These are phyloP conservation scores for Nixonia krombeini DNA, from an alignment of 1,140 invertebrate genomes.

Conservation along the genomic window DNA sequence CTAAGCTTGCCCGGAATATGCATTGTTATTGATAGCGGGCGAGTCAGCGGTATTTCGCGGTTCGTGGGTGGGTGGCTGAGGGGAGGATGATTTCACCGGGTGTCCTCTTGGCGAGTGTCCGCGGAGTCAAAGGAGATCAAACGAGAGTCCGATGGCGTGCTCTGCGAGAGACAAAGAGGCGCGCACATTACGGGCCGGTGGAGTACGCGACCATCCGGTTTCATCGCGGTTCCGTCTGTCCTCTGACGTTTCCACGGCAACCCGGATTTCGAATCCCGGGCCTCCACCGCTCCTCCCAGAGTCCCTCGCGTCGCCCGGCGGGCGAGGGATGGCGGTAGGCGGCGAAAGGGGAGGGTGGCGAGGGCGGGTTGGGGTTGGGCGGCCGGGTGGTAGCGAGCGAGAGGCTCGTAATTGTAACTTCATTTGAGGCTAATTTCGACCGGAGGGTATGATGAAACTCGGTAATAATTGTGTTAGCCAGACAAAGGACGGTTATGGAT, in stretches of 20 bases:
- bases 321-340: conserved; percentile 12
- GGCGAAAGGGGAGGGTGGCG: not conserved
- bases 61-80: too few species aligned
- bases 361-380: conserved; percentile 1
- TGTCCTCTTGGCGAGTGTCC: too few species aligned
- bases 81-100: too few species aligned
- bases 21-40: conserved; percentile 35
- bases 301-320: conserved; percentile 39
- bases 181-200: conserved; percentile 58
- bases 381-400: conserved; percentile 31
- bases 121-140: too few species aligned
- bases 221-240: conserved; percentile 72
- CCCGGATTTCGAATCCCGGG: conserved; percentile 64
- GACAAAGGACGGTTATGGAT: conserved; percentile 73
- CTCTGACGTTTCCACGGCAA: conserved; percentile 73
- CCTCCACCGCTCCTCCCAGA: conserved; percentile 42
- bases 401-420: conserved; percentile 71
- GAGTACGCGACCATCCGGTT: conserved; percentile 69
- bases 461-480: conserved; percentile 71
- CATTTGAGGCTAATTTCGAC: conserved; percentile 72
- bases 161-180: conserved; percentile 66
- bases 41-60: conserved; percentile 27
- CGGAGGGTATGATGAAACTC: conserved; percentile 71
- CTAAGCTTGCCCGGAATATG: conserved; percentile 38
- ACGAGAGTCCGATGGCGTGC: too few species aligned